Evolutionary conservation across 2,113 vertebrate species (phyloP), one percentile per base, ranked within the genome.

Genomic region (Hemiscyllium ocellatum): DNA sequence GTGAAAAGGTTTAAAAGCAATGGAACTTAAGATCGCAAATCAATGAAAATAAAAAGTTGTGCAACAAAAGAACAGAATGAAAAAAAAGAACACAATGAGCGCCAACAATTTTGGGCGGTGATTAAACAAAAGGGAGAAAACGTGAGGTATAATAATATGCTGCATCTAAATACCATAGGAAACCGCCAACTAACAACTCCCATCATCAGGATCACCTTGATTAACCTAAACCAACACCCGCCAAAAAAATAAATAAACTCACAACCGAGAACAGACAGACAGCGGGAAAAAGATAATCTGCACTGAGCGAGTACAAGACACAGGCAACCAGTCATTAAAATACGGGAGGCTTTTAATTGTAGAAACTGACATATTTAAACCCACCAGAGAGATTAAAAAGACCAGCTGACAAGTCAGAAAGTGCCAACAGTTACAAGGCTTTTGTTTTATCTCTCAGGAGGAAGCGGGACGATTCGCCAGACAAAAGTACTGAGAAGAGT

Each of bases 291-390:
- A 61, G 50, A 15, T 4, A 7, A 56, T 87, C 85, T 90, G 52
- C 12, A 61, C 2, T 87, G 4, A 56, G 3, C 3, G 8, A 65
- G 86, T 37, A 20, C 20, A 22, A 66, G 66, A 91, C 29, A n/a
- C 24, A 52, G 12, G 29, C 87, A 89, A 24, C 24, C 10, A 19
- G 42, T 47, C 15, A 65, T n/a, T 91, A n/a, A 65, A n/a, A 3
- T 15, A n/a, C 5, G 19, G 15, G 20, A 76, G 29, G 20, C 12
- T 78, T 70, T n/a, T 19, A 42, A 83, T 37, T 42, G 17, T 1
- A 83, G 37, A 17, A 83, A 83, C 80, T 83, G 87, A n/a, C 87
- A 65, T 33, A 65, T 65, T 90, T 90, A 90, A 90, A 90, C 52
- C 29, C 87, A 5, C 12, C 12, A 33, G 15, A 17, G 20, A 61